These are phyloP conservation scores for Barypeithes pellucidus DNA, from an alignment of 2,888 invertebrate species.

Conservation along the genomic window DNA sequence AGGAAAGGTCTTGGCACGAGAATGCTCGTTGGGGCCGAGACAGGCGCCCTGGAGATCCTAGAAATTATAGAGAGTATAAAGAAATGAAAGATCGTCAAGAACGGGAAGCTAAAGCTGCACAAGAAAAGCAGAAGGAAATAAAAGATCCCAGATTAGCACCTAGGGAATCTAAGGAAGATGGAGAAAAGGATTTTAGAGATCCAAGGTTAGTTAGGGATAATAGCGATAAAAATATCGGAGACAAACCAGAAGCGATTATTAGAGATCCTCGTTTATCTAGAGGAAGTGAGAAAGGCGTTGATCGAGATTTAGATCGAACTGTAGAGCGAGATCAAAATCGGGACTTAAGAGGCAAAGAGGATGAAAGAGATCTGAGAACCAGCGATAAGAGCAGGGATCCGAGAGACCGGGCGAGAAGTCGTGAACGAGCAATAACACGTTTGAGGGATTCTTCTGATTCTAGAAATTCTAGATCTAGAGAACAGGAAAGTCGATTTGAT, in stretches of 20 bases:
- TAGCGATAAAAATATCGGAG: not conserved
- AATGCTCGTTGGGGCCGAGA: conserved; percentile 53
- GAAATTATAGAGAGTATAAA: conserved; percentile 59
- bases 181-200: conserved; percentile 36
- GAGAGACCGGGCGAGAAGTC: conserved; percentile 14
- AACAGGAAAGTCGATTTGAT: conserved; percentile 51
- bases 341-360: not conserved
- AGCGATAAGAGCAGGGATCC: conserved; percentile 18
- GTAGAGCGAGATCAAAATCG: not conserved
- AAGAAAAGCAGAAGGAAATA: conserved; percentile 45
- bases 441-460: not conserved
- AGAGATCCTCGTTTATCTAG: conserved; percentile 41
- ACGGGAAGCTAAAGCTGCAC: conserved; percentile 41
- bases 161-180: conserved; percentile 27
- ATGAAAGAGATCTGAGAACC: not conserved
- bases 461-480: conserved; percentile 30
- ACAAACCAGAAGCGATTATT: conserved; percentile 21
- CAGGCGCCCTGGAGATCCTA: conserved; percentile 55
- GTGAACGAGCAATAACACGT: conserved; percentile 21
- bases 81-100: conserved; percentile 58
- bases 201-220: conserved; percentile 27
- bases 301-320: not conserved
- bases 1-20: conserved; percentile 37
- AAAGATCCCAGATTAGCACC: conserved; percentile 48
- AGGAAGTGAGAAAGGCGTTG: conserved; percentile 24